Evolutionary conservation across 2,113 vertebrate species (phyloP), one percentile per base, ranked within the genome.

Genomic region (Trematocara nigrifrons): DNA sequence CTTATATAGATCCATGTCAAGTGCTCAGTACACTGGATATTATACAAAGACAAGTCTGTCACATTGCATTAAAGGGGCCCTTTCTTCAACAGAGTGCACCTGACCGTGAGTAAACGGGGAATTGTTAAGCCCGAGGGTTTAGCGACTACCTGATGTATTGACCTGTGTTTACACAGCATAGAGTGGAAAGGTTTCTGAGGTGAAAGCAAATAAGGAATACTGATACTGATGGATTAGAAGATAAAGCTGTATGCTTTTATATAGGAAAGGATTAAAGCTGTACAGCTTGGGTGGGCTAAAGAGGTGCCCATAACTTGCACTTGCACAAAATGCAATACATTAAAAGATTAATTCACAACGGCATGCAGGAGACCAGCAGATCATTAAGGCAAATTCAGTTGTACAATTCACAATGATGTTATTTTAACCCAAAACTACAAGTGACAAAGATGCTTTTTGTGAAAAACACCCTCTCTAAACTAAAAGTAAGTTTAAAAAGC

Each of bases 1-100:
- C 29, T 90, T 93, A 92, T 96, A 95, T 95, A 95, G 8, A 15
- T 10, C 10, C 45, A 61, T 40, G 51, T 20, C 74, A 64, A 54
- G 8, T 18, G 1, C 61, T 57, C 79, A 35, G 6, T 12, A 16
- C 64, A 66, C 56, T 11, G 18, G 20, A 54, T 15, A 69, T 18
- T 18, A 40, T 4, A 83, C 71, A 81, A 88, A 89, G 89, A 93
- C 81, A 82, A 49, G 38, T 88, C 38, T n/a, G 45, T 89, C 84
- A 77, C 1, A 3, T 13, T n/a, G 76, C 3, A 71, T 7, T 31
- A 13, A 88, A 61, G 45, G 89, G 40, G 40, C 47, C 42, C 86
- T 85, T 80, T 87, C 31, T 91, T 83, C 18, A 18, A 42, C 42
- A 53, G 15, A 82, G 10, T 3, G 5, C 16, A 82, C 15, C 87